Evolutionary conservation across 2,113 vertebrate species (phyloP), one percentile per base, ranked within the genome.

Genomic region (Pimephales promelas): DNA sequence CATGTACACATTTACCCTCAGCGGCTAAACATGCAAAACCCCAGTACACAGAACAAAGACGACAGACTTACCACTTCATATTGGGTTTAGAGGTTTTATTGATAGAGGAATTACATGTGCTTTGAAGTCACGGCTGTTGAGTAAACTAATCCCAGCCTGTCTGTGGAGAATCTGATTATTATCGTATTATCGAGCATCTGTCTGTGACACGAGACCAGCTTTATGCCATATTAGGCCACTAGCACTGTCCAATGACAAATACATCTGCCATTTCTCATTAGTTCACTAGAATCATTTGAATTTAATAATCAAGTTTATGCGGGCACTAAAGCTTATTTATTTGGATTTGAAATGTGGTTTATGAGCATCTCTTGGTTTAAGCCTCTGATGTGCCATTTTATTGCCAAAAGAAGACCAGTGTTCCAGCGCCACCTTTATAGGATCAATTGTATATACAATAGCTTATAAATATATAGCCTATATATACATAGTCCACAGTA

Each of bases 121-220:
- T 85, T 82, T 52, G 70, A 82, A 86, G 79, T 72, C 62, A 78
- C 70, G 52, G 54, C 28, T 71, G 64, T 76, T 82, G 79, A 77
- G 79, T 81, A 85, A 43, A 84, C 79, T 87, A 82, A 87, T 87
- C 80, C 73, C 54, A 77, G 54, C 18, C 45, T 78, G 74, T 87
- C 82, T 87, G 86, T 87, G 54, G 79, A 76, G 72, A 79, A 87
- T 84, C 78, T 84, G 83, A 87, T 84, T 84, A 82, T 82, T 72
- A 77, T 71, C 54, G 52, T 36, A 40, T 40, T 9, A 40, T 40
- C 40, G 64, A 72, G 34, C 45, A 43, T 59, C 56, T 82, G 72
- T 87, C 54, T 56, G 56, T 59, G 62, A 71, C 61, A 54, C 20
- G 22, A 84, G 64, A 54, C 34, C 34, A 43, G 70, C 56, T 82